Percentiles rank a stretch among this genome's conserved stretches.
phyloP scores from a whole-genome alignment of 1,140 invertebrate species.

The Stegodyphus mimosarum region DNA sequence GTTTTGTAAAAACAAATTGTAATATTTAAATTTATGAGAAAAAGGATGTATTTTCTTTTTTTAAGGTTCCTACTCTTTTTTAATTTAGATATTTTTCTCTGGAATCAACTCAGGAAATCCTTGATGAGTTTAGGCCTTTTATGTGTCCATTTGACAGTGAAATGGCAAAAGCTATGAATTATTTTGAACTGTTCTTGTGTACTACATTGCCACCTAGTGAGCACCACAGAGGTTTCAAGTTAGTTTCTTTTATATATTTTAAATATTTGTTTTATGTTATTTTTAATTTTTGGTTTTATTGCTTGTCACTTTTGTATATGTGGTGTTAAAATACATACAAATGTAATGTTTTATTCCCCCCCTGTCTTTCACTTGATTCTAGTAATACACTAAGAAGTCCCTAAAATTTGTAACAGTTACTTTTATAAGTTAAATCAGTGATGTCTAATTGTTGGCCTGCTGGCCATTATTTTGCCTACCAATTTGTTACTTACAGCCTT shows the following conservation, averaged over 20 bases:
- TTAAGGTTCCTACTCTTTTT: conserved; percentile 59
- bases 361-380: no score
- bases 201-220: conserved; percentile 75
- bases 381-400: no score
- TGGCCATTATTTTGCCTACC: no score
- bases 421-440: no score
- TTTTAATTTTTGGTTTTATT: not conserved
- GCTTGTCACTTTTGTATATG: no score
- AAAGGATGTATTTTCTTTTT: not conserved
- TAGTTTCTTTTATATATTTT: conserved; percentile 33
- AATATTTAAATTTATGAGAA: not conserved
- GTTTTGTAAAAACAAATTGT: not conserved
- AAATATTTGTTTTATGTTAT: not conserved
- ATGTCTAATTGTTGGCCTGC: no score
- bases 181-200: conserved; percentile 82
- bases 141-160: conserved; percentile 79
- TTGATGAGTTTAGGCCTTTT: conserved; percentile 70
- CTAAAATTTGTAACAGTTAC: no score
- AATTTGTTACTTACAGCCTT: no score
- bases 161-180: conserved; percentile 74
- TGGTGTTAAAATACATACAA: no score
- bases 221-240: conserved; percentile 75
- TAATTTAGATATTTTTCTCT: conserved; percentile 78
- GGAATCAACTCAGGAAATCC: conserved; percentile 85
- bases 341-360: no score